Base-by-base conservation (phyloP, 1,140 invertebrate genomes). In the Pseudomyrmex cubaensis region DNA sequence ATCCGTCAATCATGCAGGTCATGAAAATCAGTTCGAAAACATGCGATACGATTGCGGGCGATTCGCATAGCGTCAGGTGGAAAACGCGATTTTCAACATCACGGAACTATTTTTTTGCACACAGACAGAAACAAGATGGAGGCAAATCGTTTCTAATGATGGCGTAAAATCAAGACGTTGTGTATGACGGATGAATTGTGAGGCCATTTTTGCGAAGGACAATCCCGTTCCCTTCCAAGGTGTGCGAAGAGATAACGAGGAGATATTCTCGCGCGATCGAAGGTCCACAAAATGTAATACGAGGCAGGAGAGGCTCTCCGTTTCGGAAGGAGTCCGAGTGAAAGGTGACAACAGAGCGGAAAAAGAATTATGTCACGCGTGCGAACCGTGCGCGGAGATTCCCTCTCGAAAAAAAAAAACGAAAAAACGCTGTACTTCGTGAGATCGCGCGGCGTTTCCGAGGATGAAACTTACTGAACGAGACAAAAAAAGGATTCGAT, bases 91-190 rank as follows among this genome's bases (percentile, higher is more conserved):
- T 72, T 70, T 44, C 76, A 56, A 35, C 48, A 4, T 70, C 59
- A n/a, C 4, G 12, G 15, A 15, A 50, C 82, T 87, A 69, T 82
- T 88, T 44, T 22, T 78, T 44, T 50, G 44, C 25, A 35, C 20
- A 56, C n/a, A 35, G 35, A n/a, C 62, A 57, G 63, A 86, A 83
- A 85, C 87, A 89, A 89, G 74, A 89, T 89, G 88, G 86, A 74
- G 87, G 87, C 66, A 86, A 89, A 89, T 86, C 50, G 57, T 67
- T 84, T 84, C 70, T 69, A 84, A 86, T 54, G 67, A 59, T 82
- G 75, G 64, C 72, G 17, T 54, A 75, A 35, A 88, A 83, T 62
- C 20, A 54, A 48, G 5, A 10, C 22, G 50, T 10, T 52, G 25
- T 52, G 13, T 52, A 15, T 15, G 10, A 69, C 3, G 13, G 44